Percentiles rank a stretch among this genome's conserved stretches.
These are phyloP conservation scores for Smittia aterrima DNA, from an alignment of 2,888 invertebrate species.

Conservation along the genomic window DNA sequence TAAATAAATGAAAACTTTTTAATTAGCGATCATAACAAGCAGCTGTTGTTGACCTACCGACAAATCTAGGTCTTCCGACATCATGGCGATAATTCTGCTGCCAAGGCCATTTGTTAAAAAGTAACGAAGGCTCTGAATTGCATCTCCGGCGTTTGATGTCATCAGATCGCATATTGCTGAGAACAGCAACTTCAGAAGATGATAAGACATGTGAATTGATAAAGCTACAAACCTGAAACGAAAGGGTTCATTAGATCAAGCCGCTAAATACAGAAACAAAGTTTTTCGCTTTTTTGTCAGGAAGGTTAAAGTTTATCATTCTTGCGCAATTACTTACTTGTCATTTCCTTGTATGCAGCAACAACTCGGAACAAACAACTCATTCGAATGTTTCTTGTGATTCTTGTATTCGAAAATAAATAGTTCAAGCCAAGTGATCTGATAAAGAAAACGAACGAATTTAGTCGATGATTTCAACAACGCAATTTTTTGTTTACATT, in stretches of 20 bases:
- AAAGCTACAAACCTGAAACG: not conserved
- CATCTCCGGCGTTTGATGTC: not conserved
- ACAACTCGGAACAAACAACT: not conserved
- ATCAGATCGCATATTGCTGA: conserved; percentile 9
- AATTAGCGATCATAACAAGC: conserved; percentile 29
- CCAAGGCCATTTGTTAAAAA: conserved; percentile 52
- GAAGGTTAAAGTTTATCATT: not conserved
- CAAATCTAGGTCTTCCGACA: conserved; percentile 48
- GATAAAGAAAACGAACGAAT: conserved; percentile 23
- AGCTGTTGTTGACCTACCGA: conserved; percentile 46
- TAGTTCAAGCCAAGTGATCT: conserved; percentile 50
- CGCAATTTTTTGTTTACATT: conserved; percentile 18
- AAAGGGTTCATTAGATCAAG: not conserved
- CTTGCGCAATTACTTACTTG: not conserved
- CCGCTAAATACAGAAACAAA: not conserved
- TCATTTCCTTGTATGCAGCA: conserved; percentile 13
- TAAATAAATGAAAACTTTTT: conserved; percentile 31
- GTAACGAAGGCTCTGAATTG: conserved; percentile 46
- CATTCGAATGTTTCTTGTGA: not conserved
- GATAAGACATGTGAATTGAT: conserved; percentile 15
- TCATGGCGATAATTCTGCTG: conserved; percentile 49
- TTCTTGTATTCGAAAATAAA: conserved; percentile 49
- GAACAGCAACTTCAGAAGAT: conserved; percentile 1
- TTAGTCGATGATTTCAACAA: not conserved
- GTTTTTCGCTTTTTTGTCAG: not conserved